Conservation (phyloP, 2,113 vertebrate species). For the crab-eating macaque (Macaca fascicularis) region T2T-MFA8v1.1 NC_088376.1:195146001-195146500, state of each 20-base stretch:
- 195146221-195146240: not conserved
- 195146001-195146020: not conserved
- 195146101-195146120: not conserved
- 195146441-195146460: not conserved
- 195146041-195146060: not conserved
- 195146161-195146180: not conserved
- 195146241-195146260: not conserved
- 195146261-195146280: not conserved
- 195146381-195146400: not conserved
- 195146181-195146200: not conserved
- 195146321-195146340: not conserved
- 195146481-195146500: not conserved
- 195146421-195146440: not conserved
- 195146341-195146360: not conserved
- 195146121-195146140: not conserved
- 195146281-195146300: not conserved
- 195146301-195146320: not conserved
- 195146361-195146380: not conserved
- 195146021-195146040: not conserved
- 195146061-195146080: not conserved
- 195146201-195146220: not conserved
- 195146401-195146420: not conserved
- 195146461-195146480: not conserved
- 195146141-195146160: not conserved
- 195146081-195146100: not conserved